Conservation (phyloP, 2,888 invertebrate genomes). For the Aphidoletes aphidimyza region DNA sequence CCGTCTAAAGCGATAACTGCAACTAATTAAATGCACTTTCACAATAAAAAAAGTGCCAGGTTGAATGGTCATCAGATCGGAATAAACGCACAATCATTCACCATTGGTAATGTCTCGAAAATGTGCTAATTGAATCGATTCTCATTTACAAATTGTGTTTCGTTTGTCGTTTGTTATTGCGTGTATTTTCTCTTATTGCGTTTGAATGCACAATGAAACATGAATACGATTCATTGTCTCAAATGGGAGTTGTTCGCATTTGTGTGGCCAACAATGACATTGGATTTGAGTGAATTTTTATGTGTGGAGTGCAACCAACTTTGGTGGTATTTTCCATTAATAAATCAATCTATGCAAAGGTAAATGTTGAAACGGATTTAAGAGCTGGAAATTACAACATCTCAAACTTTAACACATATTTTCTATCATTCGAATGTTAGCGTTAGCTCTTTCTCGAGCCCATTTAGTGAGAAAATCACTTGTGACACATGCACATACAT, state of each 20-base stretch:
- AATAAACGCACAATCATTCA: conserved; percentile 35
- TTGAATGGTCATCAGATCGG: not conserved
- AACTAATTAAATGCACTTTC: conserved; percentile 51
- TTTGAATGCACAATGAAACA: conserved; percentile 32
- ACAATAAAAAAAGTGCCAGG: no score
- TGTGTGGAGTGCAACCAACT: not conserved
- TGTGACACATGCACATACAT: not conserved
- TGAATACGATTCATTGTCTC: conserved; percentile 11
- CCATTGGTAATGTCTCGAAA: conserved; percentile 3
- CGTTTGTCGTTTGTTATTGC: not conserved
- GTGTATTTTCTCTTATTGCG: not conserved
- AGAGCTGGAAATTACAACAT: not conserved
- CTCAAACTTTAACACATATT: not conserved
- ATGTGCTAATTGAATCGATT: conserved; percentile 45
- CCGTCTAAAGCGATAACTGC: conserved; percentile 5
- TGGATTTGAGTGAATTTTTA: not conserved
- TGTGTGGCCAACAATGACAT: conserved; percentile 28
- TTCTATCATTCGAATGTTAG: not conserved
- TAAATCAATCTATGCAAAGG: not conserved
- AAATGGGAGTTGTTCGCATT: not conserved
- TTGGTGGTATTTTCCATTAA: not conserved
- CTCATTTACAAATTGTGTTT: conserved; percentile 34
- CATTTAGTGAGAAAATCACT: not conserved
- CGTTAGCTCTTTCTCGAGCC: not conserved
- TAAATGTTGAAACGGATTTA: no score